These are phyloP conservation scores for Drosophila murphyi DNA, from an alignment of 1,140 invertebrate species.

Conservation along the genomic window DNA sequence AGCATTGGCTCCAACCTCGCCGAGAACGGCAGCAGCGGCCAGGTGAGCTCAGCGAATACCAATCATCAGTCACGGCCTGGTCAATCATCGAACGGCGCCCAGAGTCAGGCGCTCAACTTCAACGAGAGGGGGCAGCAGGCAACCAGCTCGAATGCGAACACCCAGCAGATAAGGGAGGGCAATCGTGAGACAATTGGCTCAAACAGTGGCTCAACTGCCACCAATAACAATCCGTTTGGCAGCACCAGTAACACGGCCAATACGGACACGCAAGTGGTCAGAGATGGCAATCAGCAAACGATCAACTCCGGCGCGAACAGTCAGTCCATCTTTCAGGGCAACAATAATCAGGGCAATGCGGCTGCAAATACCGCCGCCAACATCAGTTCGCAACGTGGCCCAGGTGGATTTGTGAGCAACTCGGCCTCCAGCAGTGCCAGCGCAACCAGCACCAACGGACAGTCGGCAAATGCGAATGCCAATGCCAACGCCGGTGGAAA, in stretches of 20 bases:
- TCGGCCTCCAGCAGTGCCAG: constrained; percentile 69
- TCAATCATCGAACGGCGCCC: constrained; percentile 49
- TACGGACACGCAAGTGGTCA: constrained; percentile 61
- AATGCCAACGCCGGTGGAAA: constrained; percentile 61
- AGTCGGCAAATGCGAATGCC: constrained; percentile 63
- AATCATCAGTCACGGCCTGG: constrained; percentile 50
- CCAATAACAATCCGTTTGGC: constrained; percentile 73
- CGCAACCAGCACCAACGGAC: constrained; percentile 49
- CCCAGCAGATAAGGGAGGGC: constrained; percentile 50
- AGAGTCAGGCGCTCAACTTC: constrained; percentile 79
- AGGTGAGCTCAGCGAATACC: constrained; percentile 78
- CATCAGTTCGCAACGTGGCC: constrained; percentile 57
- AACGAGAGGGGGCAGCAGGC: constrained; percentile 66
- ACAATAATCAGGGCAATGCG: constrained; percentile 64
- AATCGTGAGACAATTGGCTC: constrained; percentile 55
- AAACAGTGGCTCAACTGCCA: constrained; percentile 66
- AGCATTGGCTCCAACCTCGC: constrained; percentile 79
- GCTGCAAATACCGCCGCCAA: constrained; percentile 63
- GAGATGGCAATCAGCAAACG: constrained; percentile 51
- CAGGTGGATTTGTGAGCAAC: constrained; percentile 64
- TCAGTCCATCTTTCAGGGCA: constrained; percentile 79
- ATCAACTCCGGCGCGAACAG: constrained; percentile 68
- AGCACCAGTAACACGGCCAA: constrained; percentile 70
- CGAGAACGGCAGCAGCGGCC: constrained; percentile 74
- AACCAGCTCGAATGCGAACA: constrained; percentile 71